Base-by-base conservation (phyloP, 2,113 vertebrate species). In the Uria aalge region DNA sequence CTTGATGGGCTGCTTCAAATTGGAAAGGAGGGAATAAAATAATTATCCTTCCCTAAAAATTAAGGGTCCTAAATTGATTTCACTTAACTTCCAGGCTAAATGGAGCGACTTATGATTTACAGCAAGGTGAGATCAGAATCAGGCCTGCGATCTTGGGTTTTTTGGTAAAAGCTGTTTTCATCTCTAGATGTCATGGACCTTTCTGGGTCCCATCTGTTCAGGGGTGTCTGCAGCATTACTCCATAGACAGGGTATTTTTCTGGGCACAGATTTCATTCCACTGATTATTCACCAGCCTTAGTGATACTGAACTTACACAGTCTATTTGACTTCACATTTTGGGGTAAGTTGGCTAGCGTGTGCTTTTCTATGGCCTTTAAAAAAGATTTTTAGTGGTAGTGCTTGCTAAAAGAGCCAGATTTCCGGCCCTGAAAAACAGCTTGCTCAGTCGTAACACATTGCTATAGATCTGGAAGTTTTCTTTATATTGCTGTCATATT, bases 91-190 rank as follows among this genome's bases (percentile, higher is more conserved):
- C 52, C 36, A 85, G 18, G 20, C 48, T 79, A 88, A 94, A 94
- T 91, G 56, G 94, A 94, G 73, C 92, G 94, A 85, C 83, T 85
- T 92, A 53, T 47, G 94, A 97, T 96, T 95, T 96, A 97, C 80
- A 55, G 53, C 69, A 91, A 91, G 48, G 80, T 95, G 94, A 96
- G 88, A 82, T 95, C 92, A 95, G 89, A 97, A 96, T 92, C 64
- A 82, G 84, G 14, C 26, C 45, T 91, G 43, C 0, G 0, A 76
- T 85, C 75, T 76, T 82, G 40, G 2, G 5, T 7, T 45, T 79
- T 75, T 87, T 72, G 19, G 5, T 53, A 52, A 73, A 66, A 74
- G 36, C 52, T 95, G 60, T 95, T 97, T 96, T 92, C 36, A 79
- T 95, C 41, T 78, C 62, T 89, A 85, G 66, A 82, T 95, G 69